A percentile compares a stretch with the other conserved stretches of the same genome.
Conservation (phyloP, 1,140 invertebrate species). For the Drosophila orena region DNA sequence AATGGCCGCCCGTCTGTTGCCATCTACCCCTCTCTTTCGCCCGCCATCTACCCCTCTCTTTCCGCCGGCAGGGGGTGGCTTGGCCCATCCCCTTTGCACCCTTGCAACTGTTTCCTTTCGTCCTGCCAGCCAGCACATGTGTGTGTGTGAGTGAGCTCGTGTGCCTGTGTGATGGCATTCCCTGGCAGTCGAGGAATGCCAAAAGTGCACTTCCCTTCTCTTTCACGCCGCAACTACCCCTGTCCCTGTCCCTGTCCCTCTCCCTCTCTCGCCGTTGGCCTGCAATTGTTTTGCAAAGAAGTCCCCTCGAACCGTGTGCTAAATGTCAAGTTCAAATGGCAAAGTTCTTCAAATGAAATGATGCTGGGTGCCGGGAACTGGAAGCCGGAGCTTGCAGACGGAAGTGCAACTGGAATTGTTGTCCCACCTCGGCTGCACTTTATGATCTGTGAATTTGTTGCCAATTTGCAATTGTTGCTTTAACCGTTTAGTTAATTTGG, state of each 20-base stretch:
- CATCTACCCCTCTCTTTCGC: slow-evolving; percentile 19
- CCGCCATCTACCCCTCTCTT: slow-evolving; percentile 19
- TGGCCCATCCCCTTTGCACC: slow-evolving; percentile 10
- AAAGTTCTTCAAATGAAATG: slow-evolving; percentile 82
- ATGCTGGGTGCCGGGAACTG: slow-evolving; percentile 67
- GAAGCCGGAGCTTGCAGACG: slow-evolving; percentile 34
- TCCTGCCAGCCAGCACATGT: slow-evolving; percentile 29
- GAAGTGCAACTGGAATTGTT: slow-evolving; percentile 37
- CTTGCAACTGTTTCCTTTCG: slow-evolving; percentile 69
- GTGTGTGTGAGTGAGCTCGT: slow-evolving; percentile 17
- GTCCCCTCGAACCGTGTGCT: slow-evolving; percentile 80
- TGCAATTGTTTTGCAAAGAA: slow-evolving; percentile 82
- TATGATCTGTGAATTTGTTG: slow-evolving; percentile 83
- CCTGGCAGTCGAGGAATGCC: slow-evolving; percentile 74
- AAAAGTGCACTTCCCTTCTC: slow-evolving; percentile 68
- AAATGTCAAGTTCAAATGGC: slow-evolving; percentile 83
- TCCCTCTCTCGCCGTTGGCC: slow-evolving; percentile 33
- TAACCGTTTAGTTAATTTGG: slow-evolving; percentile 80
- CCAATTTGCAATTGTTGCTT: slow-evolving; percentile 81
- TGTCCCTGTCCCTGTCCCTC: no score
- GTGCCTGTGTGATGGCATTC: slow-evolving; percentile 63
- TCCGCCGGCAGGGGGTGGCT: slow-evolving; percentile 38
- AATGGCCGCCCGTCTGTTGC: slow-evolving; percentile 66
- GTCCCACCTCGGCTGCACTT: slow-evolving; percentile 51
- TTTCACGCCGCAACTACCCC: slow-evolving; percentile 8